Base-by-base conservation (phyloP, 37 sponge, comb jelly and placozoan genomes). In the Dysidea cf. avara region DNA sequence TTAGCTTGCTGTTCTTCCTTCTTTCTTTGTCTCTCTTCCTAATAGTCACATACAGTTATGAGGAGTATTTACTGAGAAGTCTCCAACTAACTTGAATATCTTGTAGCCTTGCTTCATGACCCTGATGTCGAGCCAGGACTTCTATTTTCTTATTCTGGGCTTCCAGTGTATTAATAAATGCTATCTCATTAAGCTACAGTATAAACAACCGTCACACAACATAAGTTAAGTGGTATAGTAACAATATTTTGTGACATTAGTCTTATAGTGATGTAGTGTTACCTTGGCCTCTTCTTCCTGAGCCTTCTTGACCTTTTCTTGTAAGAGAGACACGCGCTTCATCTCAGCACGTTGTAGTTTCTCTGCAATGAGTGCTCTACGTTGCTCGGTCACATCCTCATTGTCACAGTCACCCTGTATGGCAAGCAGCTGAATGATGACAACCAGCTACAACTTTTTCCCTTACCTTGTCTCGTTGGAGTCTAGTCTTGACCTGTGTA, bases 81-180 rank as follows among this genome's bases (percentile, higher is more conserved):
- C 29, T 18, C 18, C 7, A 2, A 1, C 39, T 25, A 2, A 82
- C 83, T 71, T 73, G 66, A 20, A 85, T 46, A 52, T 89, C 77
- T 20, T 80, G 82, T 35, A 89, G 72, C 48, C 90, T 30, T 30
- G 93, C 88, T 48, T 80, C 81, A n/a, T 83, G 81, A 32, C 75
- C 85, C 86, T 88, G 82, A 39, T 84, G 81, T 21, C 84, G 75
- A 54, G 78, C 77, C 61, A 85, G 52, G 29, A 91, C 83, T 58
- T 95, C 89, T 56, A 95, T 87, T 62, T 85, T 86, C 72, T 81
- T 91, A 83, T 95, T 95, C 73, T 95, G 96, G 16, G 96, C 96
- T 60, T 91, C 96, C 25, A 95, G 81, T 17, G 79, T 58, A 77
- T 91, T 95, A 66, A 95, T 95, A 64, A 95, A 95, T 22, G 92